A percentile compares a stretch with the other conserved stretches of the same genome.
phyloP scores from a whole-genome alignment of 2,888 invertebrate species.

The Rugalucina vietnamica region DNA sequence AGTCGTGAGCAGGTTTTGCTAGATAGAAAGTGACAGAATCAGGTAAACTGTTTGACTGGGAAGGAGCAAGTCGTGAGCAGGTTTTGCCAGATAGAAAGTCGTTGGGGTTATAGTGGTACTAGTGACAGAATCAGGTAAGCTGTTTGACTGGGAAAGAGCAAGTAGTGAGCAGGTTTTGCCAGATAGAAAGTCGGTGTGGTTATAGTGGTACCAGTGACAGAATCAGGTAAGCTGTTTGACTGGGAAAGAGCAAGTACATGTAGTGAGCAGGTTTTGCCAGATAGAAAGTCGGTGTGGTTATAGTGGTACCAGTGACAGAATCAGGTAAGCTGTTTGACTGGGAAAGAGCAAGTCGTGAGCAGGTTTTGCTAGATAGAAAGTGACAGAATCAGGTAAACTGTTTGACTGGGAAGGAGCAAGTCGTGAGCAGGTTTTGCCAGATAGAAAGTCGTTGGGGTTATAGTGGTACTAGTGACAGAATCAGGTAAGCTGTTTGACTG shows the following conservation, averaged over 20 bases:
- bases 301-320: conserved; percentile 92
- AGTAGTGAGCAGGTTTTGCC: no score
- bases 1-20: no score
- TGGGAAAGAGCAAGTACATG: conserved; percentile 87
- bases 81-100: conserved; percentile 91
- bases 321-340: conserved; percentile 88
- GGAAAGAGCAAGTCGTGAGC: conserved; percentile 90
- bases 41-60: not conserved
- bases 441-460: conserved; percentile 94
- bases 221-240: not conserved
- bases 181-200: no score
- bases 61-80: conserved; percentile 89
- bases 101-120: conserved; percentile 94
- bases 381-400: conserved; percentile 89
- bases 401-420: conserved; percentile 85
- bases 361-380: conserved; percentile 91
- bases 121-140: conserved; percentile 90
- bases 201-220: no score
- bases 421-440: conserved; percentile 90
- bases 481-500: conserved; percentile 90
- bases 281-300: conserved; percentile 94
- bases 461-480: conserved; percentile 92
- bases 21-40: no score
- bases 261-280: conserved; percentile 90
- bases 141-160: no score